Evolutionary conservation across 2,888 invertebrate genomes (phyloP), one percentile per base, ranked within the genome.

Genomic region (Aphodius sticticus): DNA sequence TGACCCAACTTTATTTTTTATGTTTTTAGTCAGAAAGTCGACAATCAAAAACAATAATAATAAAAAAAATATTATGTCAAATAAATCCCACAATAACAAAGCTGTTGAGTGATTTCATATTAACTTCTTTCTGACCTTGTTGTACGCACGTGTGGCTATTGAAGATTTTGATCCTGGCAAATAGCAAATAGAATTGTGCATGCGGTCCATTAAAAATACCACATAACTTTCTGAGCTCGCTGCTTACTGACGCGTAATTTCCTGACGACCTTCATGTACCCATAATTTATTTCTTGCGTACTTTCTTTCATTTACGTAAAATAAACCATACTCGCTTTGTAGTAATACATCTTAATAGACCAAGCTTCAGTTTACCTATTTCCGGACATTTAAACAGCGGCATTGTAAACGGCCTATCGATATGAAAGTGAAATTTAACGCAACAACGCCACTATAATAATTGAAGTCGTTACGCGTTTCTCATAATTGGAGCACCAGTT

Each of bases 391-490:
- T 53, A 7, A 53, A 53, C 53, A 53, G 12, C 53, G 9, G 53
- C 53, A 53, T 53, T 7, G 53, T 53, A 53, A 53, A 53, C 53
- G 53, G 1, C 53, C 1, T 12, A 53, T 53, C 53, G 53, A 53
- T 2, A 53, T 53, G 53, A 53, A 53, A 53, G 53, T 53, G 53
- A 53, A 53, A 53, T 53, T 53, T 53, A 53, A 53, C 53, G 53
- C 53, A 53, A 53, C 3, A 53, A 53, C 12, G 12, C 7, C 53
- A 12, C 53, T 12, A 53, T 7, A 7, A 38, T 38, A 38, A 53
- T 53, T 53, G 53, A 53, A 53, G 53, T 53, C 53, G 53, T 53
- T 53, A 53, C 53, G 53, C 53, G 53, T 53, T 53, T 53, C 53
- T 53, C 53, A 53, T 53, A 53, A 53, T 53, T 53, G 53, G 53